Evolutionary conservation across 92 coral and sea anemone genomes (phyloP).

Genomic region (Blastomussa wellsi): DNA sequence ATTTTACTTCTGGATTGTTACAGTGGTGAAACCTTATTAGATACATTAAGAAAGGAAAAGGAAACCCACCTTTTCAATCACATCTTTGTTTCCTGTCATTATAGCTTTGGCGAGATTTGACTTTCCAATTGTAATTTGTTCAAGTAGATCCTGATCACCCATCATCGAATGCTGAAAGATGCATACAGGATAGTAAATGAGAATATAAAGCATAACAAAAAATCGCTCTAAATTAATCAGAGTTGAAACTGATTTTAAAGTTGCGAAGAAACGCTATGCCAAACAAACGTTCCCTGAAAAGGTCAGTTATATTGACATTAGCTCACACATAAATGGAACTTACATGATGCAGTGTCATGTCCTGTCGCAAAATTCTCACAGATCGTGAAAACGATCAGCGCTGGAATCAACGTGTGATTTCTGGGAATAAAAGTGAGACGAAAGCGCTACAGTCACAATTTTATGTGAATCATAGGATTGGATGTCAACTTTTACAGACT

Average conservation of each 20-base stretch:
- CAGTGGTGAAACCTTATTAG: not conserved
- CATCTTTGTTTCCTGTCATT: conserved; percentile 11
- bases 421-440: not conserved
- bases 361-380: not conserved
- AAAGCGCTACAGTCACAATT: not conserved
- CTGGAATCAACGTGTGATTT: not conserved
- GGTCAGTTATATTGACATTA: not conserved
- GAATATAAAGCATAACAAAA: not conserved
- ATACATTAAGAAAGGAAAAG: not conserved
- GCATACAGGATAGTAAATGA: not conserved
- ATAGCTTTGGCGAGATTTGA: conserved; percentile 20
- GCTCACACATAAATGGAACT: not conserved
- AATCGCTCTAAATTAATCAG: not conserved
- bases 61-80: conserved; percentile 10
- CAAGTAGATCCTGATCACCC: conserved; percentile 11
- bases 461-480: not conserved
- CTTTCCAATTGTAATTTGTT: not conserved
- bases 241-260: not conserved
- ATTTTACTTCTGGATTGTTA: not conserved
- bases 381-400: not conserved
- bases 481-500: not conserved
- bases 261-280: not conserved
- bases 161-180: conserved; percentile 1
- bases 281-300: not conserved
- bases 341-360: not conserved